Evolutionary conservation across 2,113 vertebrate genomes (phyloP).

Genomic region (Edolisoma coerulescens): DNA sequence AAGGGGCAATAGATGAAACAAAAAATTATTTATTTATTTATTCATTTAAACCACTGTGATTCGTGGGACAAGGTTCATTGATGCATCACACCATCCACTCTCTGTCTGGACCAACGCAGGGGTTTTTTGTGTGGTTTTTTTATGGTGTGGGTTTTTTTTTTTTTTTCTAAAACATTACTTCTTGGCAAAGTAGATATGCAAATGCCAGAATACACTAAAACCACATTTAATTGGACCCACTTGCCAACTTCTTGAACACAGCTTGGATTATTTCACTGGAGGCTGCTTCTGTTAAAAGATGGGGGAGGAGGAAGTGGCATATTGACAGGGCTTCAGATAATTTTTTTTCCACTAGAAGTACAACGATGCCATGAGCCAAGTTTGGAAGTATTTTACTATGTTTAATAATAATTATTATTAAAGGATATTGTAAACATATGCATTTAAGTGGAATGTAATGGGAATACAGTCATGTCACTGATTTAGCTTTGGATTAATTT

Average conservation of each 20-base stretch:
- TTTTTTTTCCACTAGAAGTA: conserved; percentile 73
- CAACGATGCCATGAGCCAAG: conserved; percentile 77
- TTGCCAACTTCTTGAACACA: conserved; percentile 86
- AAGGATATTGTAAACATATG: conserved; percentile 81
- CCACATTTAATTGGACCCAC: conserved; percentile 85
- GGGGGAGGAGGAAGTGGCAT: conserved; percentile 82
- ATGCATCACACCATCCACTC: conserved; percentile 61
- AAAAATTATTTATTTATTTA: neutral
- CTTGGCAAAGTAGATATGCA: conserved; percentile 83
- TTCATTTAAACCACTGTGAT: conserved; percentile 36
- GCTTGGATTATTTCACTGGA: conserved; percentile 84
- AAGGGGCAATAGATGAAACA: neutral
- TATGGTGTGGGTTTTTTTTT: neutral
- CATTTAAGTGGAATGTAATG: conserved; percentile 72
- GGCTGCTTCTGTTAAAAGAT: conserved; percentile 83
- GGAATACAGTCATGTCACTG: conserved; percentile 63
- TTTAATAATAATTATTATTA: conserved; percentile 85
- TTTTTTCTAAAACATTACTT: conserved; percentile 75
- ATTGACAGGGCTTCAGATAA: conserved; percentile 78
- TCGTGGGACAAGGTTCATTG: conserved; percentile 63
- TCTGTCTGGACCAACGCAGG: conserved; percentile 65
- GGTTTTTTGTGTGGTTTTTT: conserved; percentile 10
- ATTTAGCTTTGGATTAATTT: conserved; percentile 69
- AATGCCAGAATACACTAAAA: conserved; percentile 85
- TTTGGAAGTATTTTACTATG: conserved; percentile 83